Percentiles rank a stretch among this genome's conserved stretches.
Conservation (phyloP, 2,113 vertebrate species). For the Lynx canadensis region DNA sequence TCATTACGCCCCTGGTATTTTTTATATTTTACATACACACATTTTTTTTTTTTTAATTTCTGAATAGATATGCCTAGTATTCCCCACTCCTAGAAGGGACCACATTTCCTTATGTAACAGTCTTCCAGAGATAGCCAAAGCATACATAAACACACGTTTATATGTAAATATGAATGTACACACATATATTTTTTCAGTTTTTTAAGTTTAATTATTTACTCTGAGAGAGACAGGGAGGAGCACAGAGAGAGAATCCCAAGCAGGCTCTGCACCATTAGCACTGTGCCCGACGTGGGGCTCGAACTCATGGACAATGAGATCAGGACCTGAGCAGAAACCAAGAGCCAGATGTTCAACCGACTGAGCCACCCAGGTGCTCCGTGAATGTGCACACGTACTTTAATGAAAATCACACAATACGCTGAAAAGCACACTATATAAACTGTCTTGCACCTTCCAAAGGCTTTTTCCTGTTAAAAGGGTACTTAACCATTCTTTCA, state of each 20-base stretch:
- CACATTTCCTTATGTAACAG: neutral
- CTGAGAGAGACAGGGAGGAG: too few species aligned
- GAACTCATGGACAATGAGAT: too few species aligned
- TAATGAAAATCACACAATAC: conserved; percentile 5
- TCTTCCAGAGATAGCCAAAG: neutral
- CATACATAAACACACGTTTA: neutral
- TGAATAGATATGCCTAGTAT: neutral
- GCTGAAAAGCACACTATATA: neutral
- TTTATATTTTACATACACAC: neutral
- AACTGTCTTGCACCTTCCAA: neutral
- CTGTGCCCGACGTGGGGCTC: too few species aligned
- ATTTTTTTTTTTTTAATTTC: neutral
- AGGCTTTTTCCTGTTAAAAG: neutral
- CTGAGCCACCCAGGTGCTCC: too few species aligned
- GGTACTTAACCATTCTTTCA: neutral
- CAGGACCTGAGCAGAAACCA: too few species aligned
- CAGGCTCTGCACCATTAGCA: too few species aligned
- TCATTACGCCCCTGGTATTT: neutral
- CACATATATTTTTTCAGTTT: too few species aligned
- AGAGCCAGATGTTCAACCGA: too few species aligned
- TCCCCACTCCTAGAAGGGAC: neutral
- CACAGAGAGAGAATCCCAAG: too few species aligned
- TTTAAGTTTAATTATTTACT: too few species aligned
- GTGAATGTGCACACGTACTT: neutral
- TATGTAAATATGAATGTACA: neutral